Evolutionary conservation across 2,888 invertebrate species (phyloP), one percentile per base, ranked within the genome.

Genomic region (Cantharis flavilabris): DNA sequence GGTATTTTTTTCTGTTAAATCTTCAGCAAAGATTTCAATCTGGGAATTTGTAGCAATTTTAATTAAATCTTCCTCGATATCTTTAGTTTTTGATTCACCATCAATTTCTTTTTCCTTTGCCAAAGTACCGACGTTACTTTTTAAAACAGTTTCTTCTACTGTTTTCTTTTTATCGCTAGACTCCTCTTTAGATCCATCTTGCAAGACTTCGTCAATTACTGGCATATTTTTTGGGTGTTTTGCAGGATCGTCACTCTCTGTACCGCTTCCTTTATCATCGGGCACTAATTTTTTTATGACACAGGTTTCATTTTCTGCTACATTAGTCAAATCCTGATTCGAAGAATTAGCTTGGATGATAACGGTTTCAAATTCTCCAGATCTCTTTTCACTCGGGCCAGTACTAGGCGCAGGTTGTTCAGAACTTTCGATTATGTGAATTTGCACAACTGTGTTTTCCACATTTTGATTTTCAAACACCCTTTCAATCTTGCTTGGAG

Each of bases 371-470:
- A 67, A 23, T n/a, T 26, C 65, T n/a, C 4, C 65, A 20, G 26
- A 23, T n/a, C 65, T 20, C 7, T n/a, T 49, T n/a, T 49, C 49
- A 49, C 49, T 49, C 3, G 63, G 10, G 26, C 3, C n/a, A 62
- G 16, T 62, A 3, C 11, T 23, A 13, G 20, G 33, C 7, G 13
- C 49, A 7, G n/a, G 49, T 26, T 63, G 33, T 3, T 62, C 72
- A 9, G 75, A 10, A n/a, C 76, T 71, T 71, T 78, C 78, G 13
- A 76, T 14, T 13, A 78, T 78, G 18, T 78, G 78, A 73, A 78
- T 73, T 76, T 78, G 73, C 3, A 78, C 78, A 69, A 78, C 74
- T 13, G 76, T 78, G n/a, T 79, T 69, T 71, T 79, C 79, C 10
- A 79, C 20, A 30, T 26, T 70, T 23, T 71, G 72, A 10, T 72